Evolutionary conservation across 92 coral and sea anemone species (phyloP), one percentile per base, ranked within the genome.

Genomic region (Blastomussa wellsi): DNA sequence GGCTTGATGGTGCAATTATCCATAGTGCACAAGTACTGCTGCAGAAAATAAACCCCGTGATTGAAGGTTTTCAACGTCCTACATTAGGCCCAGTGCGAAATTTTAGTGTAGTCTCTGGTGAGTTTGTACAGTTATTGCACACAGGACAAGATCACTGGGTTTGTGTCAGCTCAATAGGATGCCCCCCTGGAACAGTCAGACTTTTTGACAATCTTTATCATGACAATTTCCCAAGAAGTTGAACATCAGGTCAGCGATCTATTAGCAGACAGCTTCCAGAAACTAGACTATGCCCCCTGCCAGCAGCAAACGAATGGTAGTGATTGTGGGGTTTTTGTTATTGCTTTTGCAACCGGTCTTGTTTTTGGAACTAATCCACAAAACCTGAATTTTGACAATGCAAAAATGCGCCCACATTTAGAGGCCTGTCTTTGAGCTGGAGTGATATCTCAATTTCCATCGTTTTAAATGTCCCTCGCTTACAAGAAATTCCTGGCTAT

Each of bases 401-500:
- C n/a, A n/a, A n/a, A n/a, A n/a, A n/a, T 93, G 94, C 91, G 94
- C 66, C 91, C 93, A 81, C 94, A 93, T 76, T 87, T 91, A 87
- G 42, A 64, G 72, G 35, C 74, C 62, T 86, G 94, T 84, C 85
- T 93, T 44, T 74, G 66, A 89, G 84, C 84, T 91, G 92, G 97
- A 60, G 17, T 7, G 80, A 73, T 83, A 71, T 17, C 72, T 24
- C 80, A 72, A 24, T 83, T 83, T 72, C 91, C 91, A 29, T 81
- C 67, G 7, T 81, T 81, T 68, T 81, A 67, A 70, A 68, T 80
- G 64, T 80, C 32, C 68, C 35, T 80, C 68, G 24, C 20, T 79
- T 35, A 68, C 39, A 24, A 60, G 53, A 78, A 24, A n/a, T n/a
- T 44, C 65, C 62, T 80, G 75, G 26, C 64, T 65, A 41, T 66